Conservation (phyloP, 2,113 vertebrate genomes). For the Gallinago media region DNA sequence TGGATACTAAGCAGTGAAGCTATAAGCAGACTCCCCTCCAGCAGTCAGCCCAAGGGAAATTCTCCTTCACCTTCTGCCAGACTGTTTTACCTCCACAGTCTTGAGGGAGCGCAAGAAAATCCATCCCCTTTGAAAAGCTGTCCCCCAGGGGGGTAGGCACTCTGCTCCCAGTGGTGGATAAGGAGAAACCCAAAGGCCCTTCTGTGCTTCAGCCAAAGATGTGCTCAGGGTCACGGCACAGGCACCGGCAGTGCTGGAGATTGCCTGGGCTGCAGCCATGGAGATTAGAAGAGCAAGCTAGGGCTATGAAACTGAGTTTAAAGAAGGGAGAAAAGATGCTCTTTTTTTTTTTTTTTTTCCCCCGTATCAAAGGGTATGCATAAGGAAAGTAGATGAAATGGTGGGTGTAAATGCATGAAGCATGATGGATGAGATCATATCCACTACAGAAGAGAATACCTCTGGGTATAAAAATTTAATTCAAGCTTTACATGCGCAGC, state of each 20-base stretch:
- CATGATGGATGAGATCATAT: background rate
- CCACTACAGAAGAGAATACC: background rate
- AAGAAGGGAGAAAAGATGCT: background rate
- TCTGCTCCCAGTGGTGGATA: background rate
- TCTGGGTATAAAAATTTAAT: background rate
- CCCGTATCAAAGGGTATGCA: background rate
- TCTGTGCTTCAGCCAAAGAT: background rate
- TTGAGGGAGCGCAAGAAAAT: background rate
- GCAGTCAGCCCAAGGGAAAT: background rate
- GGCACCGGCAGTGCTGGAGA: background rate
- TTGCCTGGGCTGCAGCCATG: background rate
- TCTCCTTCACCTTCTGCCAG: background rate
- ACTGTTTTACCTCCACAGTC: background rate
- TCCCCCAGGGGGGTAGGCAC: fast-evolving
- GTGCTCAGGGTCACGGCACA: background rate
- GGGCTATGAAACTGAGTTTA: background rate
- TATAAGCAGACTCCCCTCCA: background rate
- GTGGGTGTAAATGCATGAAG: background rate
- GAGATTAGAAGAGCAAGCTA: background rate
- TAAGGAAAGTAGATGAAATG: background rate
- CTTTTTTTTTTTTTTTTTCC: background rate
- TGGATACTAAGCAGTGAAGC: background rate
- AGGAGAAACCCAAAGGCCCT: background rate
- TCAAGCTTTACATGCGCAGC: background rate
- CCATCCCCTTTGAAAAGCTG: background rate